Evolutionary conservation across 2,888 invertebrate genomes (phyloP), one percentile per base, ranked within the genome.

Genomic region (Eucera pruinosa): DNA sequence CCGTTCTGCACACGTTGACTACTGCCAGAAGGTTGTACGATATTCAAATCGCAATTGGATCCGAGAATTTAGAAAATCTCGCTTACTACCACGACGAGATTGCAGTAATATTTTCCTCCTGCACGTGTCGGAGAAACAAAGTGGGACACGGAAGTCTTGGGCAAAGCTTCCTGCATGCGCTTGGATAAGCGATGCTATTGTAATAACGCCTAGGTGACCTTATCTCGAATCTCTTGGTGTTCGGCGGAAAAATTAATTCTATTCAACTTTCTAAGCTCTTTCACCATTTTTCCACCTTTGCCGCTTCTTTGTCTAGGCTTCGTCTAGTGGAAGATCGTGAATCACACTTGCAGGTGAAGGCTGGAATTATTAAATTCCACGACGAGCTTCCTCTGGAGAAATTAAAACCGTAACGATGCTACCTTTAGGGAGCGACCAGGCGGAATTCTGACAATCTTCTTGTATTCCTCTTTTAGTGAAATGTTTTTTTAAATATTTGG

Each of bases 311-410:
- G 71, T 67, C 67, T 43, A 52, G 20, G 27, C 5, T 11, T 13
- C 43, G 55, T 27, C 30, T 58, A 58, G 48, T 33, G 25, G 18
- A 36, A n/a, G 25, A 43, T 41, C 57, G 62, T 73, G 74, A 74
- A 74, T 74, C 74, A 64, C 50, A 45, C 36, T 27, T 18, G 15
- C 11, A 23, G 27, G 33, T 39, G n/a, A 48, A 62, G 39, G 25
- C 15, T 45, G 7, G 48, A 52, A 64, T 74, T 74, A 74, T 58
- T 58, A 74, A 74, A 64, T 74, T 73, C 62, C 73, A 2, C 11
- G 2, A 23, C 25, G 36, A 2, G 25, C 20, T 45, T 54, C 39
- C 45, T n/a, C 36, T 4, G 43, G 0, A 15, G 41, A 20, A 73
- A 73, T 64, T 73, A 74, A 74, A 74, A 62, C 25, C 47, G 55